phyloP scores from a whole-genome alignment of 2,888 invertebrate species.

The Aporophyla nigra region DNA sequence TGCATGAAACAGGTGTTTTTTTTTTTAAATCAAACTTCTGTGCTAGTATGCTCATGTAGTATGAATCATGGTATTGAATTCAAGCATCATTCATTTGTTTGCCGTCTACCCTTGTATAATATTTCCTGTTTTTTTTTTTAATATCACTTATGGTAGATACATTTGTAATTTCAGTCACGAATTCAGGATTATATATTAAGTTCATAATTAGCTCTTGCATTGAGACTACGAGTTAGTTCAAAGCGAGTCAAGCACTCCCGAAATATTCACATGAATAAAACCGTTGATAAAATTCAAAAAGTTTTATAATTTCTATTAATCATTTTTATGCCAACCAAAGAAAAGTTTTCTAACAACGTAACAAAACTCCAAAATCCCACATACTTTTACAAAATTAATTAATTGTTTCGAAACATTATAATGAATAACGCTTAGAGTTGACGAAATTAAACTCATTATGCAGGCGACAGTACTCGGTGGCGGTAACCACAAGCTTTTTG shows the following conservation, averaged over 20 bases:
- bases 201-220: background rate
- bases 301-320: background rate
- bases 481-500: conserved; percentile 85
- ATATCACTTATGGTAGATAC: background rate
- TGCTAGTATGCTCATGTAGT: too few species aligned
- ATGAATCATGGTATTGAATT: background rate
- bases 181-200: background rate
- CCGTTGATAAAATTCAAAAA: background rate
- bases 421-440: conserved; percentile 73
- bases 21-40: too few species aligned
- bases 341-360: conserved; percentile 7
- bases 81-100: too few species aligned
- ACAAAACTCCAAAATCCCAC: background rate
- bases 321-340: background rate
- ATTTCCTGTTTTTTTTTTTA: background rate
- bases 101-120: background rate
- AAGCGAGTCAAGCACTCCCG: background rate
- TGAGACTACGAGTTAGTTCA: background rate
- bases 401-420: conserved; percentile 60
- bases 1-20: too few species aligned
- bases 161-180: background rate
- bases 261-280: background rate
- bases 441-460: conserved; percentile 84
- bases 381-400: conserved; percentile 46
- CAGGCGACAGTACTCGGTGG: conserved; percentile 70